Evolutionary conservation across 2,888 invertebrate genomes (phyloP), one percentile per base, ranked within the genome.

Genomic region (Lasioglossum marginatum): DNA sequence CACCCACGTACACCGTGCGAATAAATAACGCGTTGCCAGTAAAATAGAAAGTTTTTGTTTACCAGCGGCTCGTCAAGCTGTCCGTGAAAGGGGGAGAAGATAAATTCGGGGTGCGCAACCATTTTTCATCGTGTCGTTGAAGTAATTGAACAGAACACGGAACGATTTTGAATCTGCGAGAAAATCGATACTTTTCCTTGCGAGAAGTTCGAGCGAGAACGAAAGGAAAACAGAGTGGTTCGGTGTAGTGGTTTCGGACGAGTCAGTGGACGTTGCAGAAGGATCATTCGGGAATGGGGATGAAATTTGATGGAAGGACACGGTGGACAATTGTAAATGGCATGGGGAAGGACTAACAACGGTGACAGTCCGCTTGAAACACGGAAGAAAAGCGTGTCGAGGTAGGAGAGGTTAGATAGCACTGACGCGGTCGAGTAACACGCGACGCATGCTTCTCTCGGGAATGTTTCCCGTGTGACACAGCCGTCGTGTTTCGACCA

Each of bases 321-420:
- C 6, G 27, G 16, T 4, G 10, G 23, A 23, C 23, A 34, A 34
- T 68, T 37, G 63, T 31, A 23, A 68, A 37, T n/a, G 68, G 23
- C 68, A 43, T 27, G 12, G 37, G 12, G 1, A 23, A 19, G 5
- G 4, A n/a, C 0, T 1, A 37, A 57, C 43, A 16, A 23, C 31
- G 4, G 23, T 23, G 16, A n/a, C n/a, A 74, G 31, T 16, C 0
- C 12, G 34, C n/a, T 19, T 16, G 16, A 19, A 34, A 72, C 27
- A 31, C 37, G 19, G 31, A 40, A 19, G 16, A 27, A 8, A 81
- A 71, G 78, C 63, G 78, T 77, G 77, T 45, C 34, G 80, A 75
- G 78, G 83, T 70, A 77, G 34, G 66, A 89, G 87, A 90, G 92
- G 85, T 91, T 89, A 89, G 84, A 85, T 78, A 63, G 83, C 71